Base-by-base conservation (phyloP, 2,797 vertebrate species). In the Hydrolagus colliei region DNA sequence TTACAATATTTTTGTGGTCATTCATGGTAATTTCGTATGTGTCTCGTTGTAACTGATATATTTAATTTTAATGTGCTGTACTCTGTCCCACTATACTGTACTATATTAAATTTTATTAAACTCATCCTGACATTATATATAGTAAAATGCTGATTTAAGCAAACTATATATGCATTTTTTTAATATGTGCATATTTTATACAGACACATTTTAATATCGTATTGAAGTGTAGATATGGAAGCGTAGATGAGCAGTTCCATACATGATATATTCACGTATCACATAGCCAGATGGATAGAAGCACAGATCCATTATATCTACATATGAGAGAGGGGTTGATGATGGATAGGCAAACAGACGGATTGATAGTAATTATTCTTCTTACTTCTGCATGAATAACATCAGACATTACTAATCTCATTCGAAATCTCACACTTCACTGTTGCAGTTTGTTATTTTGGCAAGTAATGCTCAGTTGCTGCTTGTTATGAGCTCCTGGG, bases 381-480 rank as follows among this genome's bases (percentile, higher is more conserved):
- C 18, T 84, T 35, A 63, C 18, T 68, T 68, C 79, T 59, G 75
- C 27, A 71, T 80, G 78, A 80, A 13, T 62, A 22, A 59, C 77
- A 80, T 80, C 22, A 80, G 14, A 80, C 63, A 18, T 80, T 67
- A 35, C 63, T 68, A 65, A 84, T n/a, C 75, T 52, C 65, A 84
- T 41, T 41, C 63, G 16, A 84, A 84, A 41, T 27, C 65, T 12
- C 79, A 35, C 65, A 68, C 32, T 68, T 20, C 65, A 84, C 79
- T 68, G 65, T 71, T 84, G 65, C 65, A 68, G 65, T 68, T 65
- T 71, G 65, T 71, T 80, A 41, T 41, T 84, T 18, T 71, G 79
- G 79, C 65, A n/a, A 84, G 16, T 84, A 84, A 32, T 63, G 32
- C 62, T 63, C 78, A 77, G 75, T 77, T 77, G 75, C 75, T 61